Base-by-base conservation (phyloP, 64 coral and sea anemone species). In the Platygyra sinensis region DNA sequence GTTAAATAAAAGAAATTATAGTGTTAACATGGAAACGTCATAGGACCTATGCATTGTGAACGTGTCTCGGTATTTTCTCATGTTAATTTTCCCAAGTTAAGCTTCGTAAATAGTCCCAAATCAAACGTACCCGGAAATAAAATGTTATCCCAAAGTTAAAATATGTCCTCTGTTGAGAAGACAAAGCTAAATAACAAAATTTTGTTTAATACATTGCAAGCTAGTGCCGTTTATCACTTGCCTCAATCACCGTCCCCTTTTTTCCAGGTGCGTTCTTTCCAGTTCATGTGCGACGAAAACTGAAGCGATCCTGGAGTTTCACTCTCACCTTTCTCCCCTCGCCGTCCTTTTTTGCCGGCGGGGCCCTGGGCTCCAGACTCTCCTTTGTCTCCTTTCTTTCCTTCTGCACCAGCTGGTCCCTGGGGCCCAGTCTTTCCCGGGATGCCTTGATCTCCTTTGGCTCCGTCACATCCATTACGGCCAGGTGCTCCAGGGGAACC, bases 201-300 rank as follows among this genome's bases (percentile, higher is more conserved):
- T 6, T 46, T 39, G 38, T 39, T 39, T 2, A 39, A 39, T 39
- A 39, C 38, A 39, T 39, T 39, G 5, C 5, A 39, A 2, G 5
- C 38, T 39, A 3, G 7, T 46, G 7, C 42, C 7, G 42, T 46
- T 7, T 7, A 46, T 46, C 7, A 39, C 30, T 30, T 79, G 80
- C 88, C 20, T 90, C 22, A 14, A 90, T 80, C n/a, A 71, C 8
- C 36, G 50, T 90, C 88, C 2, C 15, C 32, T 18, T 39, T 62
- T 62, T 80, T 90, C 88, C 88, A 90, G 8, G 76, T 63, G 32
- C 88, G 81, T 28, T 90, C 75, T 30, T 90, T 90, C 88, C 88
- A 90, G 51, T 90, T 90, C 73, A 75, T 42, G 33, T 75, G 73
- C 31, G 33, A 49, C 15, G 73, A 42, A 36, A 75, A 15, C 30